Conservation (phyloP, 2,113 vertebrate genomes). For the Orthochromis indermauri region DNA sequence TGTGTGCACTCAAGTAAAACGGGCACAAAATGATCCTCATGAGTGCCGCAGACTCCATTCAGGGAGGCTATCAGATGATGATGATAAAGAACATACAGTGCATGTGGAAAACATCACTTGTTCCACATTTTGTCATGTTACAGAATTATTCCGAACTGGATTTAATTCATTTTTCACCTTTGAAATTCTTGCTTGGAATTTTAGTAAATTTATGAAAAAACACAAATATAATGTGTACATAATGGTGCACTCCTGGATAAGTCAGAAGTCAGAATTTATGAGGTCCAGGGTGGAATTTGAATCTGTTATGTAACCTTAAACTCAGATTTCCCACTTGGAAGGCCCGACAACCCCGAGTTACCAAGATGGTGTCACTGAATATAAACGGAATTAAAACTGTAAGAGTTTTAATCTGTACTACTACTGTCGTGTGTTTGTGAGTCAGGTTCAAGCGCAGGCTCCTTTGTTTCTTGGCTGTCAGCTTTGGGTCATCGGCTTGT, state of each 20-base stretch:
- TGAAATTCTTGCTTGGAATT: neutral
- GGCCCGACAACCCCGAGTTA: neutral
- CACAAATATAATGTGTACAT: neutral
- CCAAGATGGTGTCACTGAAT: neutral
- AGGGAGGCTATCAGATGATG: neutral
- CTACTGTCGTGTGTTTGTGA: neutral
- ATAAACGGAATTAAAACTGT: neutral
- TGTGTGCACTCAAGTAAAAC: neutral
- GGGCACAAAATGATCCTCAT: neutral
- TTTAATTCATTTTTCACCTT: neutral
- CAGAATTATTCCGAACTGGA: neutral
- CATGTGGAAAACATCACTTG: neutral
- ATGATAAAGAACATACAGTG: neutral
- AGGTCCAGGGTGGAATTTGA: neutral
- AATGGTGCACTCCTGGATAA: neutral
- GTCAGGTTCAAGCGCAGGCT: neutral
- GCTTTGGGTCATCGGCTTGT: neutral
- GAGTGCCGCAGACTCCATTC: neutral
- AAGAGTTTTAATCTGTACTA: neutral
- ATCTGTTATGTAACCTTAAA: neutral
- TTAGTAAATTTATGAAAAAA: neutral
- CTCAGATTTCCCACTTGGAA: neutral
- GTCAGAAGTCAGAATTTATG: neutral
- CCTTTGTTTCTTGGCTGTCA: neutral
- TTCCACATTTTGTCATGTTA: neutral